phyloP scores from a whole-genome alignment of 2,113 vertebrate genomes.

The Corythoichthys haematopterus region DNA sequence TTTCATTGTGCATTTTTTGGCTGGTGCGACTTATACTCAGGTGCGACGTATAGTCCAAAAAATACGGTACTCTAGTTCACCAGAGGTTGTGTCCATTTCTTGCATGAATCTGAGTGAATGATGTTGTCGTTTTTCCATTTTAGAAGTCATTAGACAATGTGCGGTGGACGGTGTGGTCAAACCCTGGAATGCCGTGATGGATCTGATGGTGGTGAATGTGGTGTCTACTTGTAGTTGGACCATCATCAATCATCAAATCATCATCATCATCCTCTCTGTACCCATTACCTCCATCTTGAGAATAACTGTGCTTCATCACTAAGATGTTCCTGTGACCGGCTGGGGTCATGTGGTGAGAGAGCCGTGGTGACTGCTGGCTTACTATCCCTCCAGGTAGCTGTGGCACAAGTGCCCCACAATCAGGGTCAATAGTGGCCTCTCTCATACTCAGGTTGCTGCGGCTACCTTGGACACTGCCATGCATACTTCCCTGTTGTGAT shows the following conservation, averaged over 20 bases:
- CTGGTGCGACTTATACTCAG: too few species aligned
- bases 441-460: constrained; percentile 91
- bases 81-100: constrained; percentile 12
- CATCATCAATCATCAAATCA: constrained; percentile 75
- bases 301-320: constrained; percentile 96
- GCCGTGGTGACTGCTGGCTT: constrained; percentile 47
- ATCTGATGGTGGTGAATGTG: constrained; percentile 60
- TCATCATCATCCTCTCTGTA: constrained; percentile 77
- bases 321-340: constrained; percentile 83
- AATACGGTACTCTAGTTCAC: too few species aligned
- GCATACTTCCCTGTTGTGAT: constrained; percentile 81
- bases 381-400: constrained; percentile 53
- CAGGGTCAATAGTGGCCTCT: constrained; percentile 78
- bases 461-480: constrained; percentile 86
- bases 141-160: constrained; percentile 86
- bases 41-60: too few species aligned
- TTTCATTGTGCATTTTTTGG: too few species aligned
- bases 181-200: constrained; percentile 74
- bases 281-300: constrained; percentile 84
- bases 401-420: constrained; percentile 66
- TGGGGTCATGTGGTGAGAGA: constrained; percentile 60
- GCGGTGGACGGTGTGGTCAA: constrained; percentile 87
- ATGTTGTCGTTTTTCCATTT: constrained; percentile 51
- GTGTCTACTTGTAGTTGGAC: constrained; percentile 79
- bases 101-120: neutral